Evolutionary conservation across 2,888 invertebrate genomes (phyloP).

Genomic region (Smittia sp.): DNA sequence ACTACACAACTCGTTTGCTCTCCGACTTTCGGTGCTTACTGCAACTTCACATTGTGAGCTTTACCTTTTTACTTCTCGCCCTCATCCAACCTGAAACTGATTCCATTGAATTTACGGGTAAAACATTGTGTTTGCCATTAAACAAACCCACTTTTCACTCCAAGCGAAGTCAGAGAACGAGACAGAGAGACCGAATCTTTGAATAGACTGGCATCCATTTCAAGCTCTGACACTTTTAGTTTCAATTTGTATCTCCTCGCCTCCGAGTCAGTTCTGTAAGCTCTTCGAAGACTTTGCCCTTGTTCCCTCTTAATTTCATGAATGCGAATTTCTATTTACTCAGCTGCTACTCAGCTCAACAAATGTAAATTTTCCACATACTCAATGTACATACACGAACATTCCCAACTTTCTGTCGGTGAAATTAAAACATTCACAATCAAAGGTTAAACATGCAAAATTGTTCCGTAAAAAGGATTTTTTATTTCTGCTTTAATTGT

Average conservation of each 20-base stretch:
- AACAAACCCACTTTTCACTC: conserved; percentile 1
- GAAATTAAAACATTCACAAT: background rate
- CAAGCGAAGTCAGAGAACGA: background rate
- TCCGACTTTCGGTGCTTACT: background rate
- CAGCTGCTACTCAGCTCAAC: too few relatives aligned
- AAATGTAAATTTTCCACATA: background rate
- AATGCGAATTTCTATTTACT: too few relatives aligned
- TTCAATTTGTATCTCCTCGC: background rate
- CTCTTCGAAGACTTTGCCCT: too few relatives aligned
- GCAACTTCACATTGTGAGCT: background rate
- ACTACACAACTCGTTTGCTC: background rate
- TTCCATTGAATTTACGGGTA: background rate
- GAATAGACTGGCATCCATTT: background rate
- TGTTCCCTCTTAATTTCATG: too few relatives aligned
- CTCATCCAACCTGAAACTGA: background rate
- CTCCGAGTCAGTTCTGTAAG: too few relatives aligned
- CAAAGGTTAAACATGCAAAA: background rate
- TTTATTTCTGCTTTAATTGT: too few relatives aligned
- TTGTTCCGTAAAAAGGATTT: background rate
- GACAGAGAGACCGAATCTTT: too few relatives aligned
- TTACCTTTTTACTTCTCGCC: background rate
- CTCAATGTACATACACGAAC: background rate
- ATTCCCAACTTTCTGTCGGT: background rate
- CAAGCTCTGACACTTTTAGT: background rate
- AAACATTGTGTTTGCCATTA: conserved; percentile 6